These are phyloP conservation scores for Rhinoderma darwinii DNA, from an alignment of 2,113 vertebrate genomes.

Conservation along the genomic window DNA sequence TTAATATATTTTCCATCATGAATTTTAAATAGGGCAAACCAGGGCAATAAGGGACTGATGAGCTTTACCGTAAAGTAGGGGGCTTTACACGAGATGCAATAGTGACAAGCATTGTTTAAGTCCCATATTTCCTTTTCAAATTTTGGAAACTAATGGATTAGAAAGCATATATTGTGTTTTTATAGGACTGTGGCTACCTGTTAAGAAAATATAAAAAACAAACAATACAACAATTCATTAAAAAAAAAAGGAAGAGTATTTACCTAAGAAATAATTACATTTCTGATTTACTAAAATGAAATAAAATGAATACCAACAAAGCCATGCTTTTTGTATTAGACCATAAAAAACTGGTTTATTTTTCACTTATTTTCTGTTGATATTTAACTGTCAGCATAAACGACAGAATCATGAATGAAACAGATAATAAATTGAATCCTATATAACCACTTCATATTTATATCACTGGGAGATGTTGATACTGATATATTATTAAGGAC, in stretches of 20 bases:
- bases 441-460: too few species aligned
- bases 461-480: too few species aligned
- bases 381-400: too few species aligned
- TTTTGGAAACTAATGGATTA: slow-evolving; percentile 36
- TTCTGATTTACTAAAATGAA: too few species aligned
- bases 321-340: too few species aligned
- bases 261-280: background rate
- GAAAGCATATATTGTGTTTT: background rate
- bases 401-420: too few species aligned
- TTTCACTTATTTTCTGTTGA: too few species aligned
- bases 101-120: slow-evolving; percentile 62
- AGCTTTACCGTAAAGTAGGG: slow-evolving; percentile 48
- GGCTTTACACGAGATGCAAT: slow-evolving; percentile 62
- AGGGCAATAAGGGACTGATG: slow-evolving; percentile 63
- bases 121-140: slow-evolving; percentile 54
- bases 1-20: slow-evolving; percentile 65
- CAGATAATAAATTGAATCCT: too few species aligned
- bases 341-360: too few species aligned
- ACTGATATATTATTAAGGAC: too few species aligned
- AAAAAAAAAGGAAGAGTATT: background rate
- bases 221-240: background rate
- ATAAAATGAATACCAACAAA: too few species aligned
- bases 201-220: background rate
- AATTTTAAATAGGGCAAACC: slow-evolving; percentile 69
- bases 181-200: background rate